These are phyloP conservation scores for Drosophila kepulauana DNA, from an alignment of 1,140 invertebrate species.

Conservation along the genomic window DNA sequence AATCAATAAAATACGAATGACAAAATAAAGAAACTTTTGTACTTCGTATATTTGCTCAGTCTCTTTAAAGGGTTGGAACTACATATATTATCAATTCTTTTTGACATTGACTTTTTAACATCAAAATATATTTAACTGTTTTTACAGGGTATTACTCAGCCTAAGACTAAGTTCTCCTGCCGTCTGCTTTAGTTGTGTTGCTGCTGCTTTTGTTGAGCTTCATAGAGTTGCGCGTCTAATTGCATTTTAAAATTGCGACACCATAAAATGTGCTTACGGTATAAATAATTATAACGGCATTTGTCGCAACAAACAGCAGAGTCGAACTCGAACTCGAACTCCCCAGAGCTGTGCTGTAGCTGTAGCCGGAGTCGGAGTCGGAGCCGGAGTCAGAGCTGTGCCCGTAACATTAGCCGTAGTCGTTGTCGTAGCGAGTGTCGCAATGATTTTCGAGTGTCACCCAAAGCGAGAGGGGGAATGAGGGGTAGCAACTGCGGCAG, in stretches of 20 bases:
- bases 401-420: background rate
- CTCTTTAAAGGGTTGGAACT: no score
- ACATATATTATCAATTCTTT: no score
- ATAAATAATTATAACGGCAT: slow-evolving; percentile 84
- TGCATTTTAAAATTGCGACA: slow-evolving; percentile 84
- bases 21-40: no score
- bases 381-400: background rate
- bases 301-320: slow-evolving; percentile 76
- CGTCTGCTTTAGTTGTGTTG: slow-evolving; percentile 27
- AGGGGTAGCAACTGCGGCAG: slow-evolving; percentile 11
- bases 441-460: slow-evolving; percentile 76
- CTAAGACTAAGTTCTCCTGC: background rate
- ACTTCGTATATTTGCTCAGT: no score
- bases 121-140: background rate
- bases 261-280: slow-evolving; percentile 83
- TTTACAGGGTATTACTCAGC: slow-evolving; percentile 16
- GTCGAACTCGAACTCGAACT: slow-evolving; percentile 30
- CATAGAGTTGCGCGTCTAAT: slow-evolving; percentile 72
- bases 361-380: slow-evolving; percentile 4
- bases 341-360: slow-evolving; percentile 24
- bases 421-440: slow-evolving; percentile 37
- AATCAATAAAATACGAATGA: no score
- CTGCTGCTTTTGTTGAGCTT: slow-evolving; percentile 30
- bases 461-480: slow-evolving; percentile 12
- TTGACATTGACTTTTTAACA: no score